Conservation (phyloP, 2,113 vertebrate species). For the Crypturellus undulatus region DNA sequence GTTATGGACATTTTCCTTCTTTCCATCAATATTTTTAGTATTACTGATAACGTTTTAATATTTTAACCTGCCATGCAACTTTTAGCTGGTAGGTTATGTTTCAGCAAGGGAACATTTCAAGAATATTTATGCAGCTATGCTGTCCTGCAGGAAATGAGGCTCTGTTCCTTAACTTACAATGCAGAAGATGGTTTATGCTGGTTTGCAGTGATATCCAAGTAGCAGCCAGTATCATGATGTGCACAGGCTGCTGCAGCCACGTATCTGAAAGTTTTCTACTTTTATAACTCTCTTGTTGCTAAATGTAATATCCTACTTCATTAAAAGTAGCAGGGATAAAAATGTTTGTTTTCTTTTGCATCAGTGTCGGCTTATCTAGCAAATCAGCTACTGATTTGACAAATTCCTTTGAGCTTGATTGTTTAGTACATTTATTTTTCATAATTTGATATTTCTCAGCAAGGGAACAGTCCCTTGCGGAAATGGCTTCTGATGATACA, state of each 20-base stretch:
- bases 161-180: not conserved
- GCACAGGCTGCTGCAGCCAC: not conserved
- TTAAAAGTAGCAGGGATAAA: not conserved
- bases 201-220: not conserved
- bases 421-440: not conserved
- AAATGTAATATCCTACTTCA: not conserved
- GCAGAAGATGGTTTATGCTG: not conserved
- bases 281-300: not conserved
- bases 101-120: not conserved
- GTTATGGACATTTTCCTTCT: not conserved
- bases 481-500: not conserved
- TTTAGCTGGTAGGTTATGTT: not conserved
- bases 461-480: not conserved
- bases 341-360: not conserved
- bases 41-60: not conserved
- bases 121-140: not conserved
- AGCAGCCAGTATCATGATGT: not conserved
- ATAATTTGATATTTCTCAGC: too few relatives aligned
- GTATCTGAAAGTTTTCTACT: not conserved
- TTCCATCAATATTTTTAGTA: not conserved
- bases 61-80: not conserved
- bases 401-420: not conserved
- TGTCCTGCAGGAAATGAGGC: accelerated
- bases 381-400: not conserved
- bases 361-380: not conserved